Evolutionary conservation across 1,140 invertebrate genomes (phyloP).

Genomic region (Mamestra configurata): DNA sequence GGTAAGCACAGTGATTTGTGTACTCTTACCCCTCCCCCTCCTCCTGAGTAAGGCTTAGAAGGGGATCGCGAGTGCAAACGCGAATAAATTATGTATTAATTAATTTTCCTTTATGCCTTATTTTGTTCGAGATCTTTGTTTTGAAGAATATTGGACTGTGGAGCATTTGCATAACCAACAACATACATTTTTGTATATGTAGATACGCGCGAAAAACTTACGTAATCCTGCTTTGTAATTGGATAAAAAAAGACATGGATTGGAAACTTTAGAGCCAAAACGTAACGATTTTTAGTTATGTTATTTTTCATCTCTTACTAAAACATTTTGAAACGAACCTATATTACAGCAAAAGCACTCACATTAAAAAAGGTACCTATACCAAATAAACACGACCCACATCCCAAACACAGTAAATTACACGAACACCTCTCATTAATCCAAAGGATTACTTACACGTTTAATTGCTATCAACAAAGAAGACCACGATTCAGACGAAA

Average conservation of each 20-base stretch:
- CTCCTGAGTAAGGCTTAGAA: conserved; percentile 8
- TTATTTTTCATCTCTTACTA: no score
- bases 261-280: no score
- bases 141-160: neutral
- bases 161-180: no score
- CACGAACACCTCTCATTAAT: conserved; percentile 2
- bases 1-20: conserved; percentile 9
- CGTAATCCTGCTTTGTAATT: no score
- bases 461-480: conserved; percentile 41
- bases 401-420: conserved; percentile 4
- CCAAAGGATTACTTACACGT: conserved; percentile 37
- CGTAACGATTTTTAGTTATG: no score
- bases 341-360: neutral
- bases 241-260: no score
- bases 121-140: neutral
- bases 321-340: neutral
- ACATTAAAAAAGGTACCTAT: neutral
- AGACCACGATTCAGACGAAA: conserved; percentile 8
- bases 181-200: no score
- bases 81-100: conserved; percentile 41
- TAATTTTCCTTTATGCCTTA: conserved; percentile 25
- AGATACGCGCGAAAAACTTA: no score
- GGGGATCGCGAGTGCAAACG: neutral
- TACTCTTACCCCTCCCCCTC: neutral
- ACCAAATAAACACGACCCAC: neutral